Percentiles rank a stretch among this genome's conserved stretches.
Evolutionary conservation across 2,797 vertebrate species (phyloP).

Genomic region (Syncerus caffer): DNA sequence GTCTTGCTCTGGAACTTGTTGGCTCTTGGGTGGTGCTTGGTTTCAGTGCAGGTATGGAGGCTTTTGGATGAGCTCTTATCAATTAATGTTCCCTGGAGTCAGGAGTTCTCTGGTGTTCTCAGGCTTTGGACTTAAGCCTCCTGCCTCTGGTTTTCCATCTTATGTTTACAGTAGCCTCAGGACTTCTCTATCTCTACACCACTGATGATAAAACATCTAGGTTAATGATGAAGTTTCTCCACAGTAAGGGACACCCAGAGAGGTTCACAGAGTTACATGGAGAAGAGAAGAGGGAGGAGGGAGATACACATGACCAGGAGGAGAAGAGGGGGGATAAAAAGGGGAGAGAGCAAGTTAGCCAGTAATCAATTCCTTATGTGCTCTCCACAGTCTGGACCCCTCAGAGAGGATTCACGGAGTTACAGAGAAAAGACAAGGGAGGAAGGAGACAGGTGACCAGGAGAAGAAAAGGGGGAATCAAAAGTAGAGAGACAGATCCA

Average conservation of each 20-base stretch:
- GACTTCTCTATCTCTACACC: background rate
- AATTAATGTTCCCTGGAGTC: background rate
- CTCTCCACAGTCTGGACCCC: background rate
- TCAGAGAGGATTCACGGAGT: background rate
- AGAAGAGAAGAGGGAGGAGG: background rate
- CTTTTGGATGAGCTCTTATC: background rate
- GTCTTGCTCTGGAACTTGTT: background rate
- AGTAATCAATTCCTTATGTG: background rate
- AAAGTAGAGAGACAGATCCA: background rate
- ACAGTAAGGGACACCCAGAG: background rate
- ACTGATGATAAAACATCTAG: background rate
- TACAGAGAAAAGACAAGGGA: background rate
- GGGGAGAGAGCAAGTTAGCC: background rate
- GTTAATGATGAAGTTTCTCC: background rate
- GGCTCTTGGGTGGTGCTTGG: background rate
- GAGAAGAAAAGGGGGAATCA: background rate
- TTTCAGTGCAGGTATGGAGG: background rate
- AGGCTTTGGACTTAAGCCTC: background rate
- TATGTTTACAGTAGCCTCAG: background rate
- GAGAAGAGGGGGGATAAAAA: background rate
- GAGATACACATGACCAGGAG: background rate
- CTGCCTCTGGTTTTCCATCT: background rate
- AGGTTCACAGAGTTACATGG: background rate
- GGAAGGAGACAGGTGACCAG: background rate
- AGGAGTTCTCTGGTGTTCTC: background rate